Percentiles rank a stretch among this genome's conserved stretches.
Evolutionary conservation across 1,140 invertebrate genomes (phyloP).

Genomic region (Spodoptera litura): DNA sequence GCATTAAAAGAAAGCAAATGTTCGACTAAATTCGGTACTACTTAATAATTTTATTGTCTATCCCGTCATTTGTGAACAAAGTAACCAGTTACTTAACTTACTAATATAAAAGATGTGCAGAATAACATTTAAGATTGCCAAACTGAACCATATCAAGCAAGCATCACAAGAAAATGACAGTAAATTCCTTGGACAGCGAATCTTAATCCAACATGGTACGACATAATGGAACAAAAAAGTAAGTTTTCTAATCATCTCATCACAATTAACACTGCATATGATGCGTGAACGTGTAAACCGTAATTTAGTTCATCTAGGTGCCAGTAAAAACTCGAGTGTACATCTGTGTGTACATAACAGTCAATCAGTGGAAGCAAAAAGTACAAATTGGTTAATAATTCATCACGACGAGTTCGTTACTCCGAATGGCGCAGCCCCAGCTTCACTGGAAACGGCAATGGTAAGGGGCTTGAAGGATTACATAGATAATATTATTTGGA

Average conservation of each 20-base stretch:
- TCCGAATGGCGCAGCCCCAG: conserved; percentile 17
- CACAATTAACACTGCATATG: conserved; percentile 24
- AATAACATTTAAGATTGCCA: too few relatives aligned
- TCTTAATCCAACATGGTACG: conserved; percentile 20
- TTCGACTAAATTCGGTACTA: too few relatives aligned
- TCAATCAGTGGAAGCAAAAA: conserved; percentile 42
- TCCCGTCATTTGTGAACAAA: too few relatives aligned
- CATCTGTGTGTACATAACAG: conserved; percentile 34
- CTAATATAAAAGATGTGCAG: too few relatives aligned
- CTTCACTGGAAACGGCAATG: conserved; percentile 10
- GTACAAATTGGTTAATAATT: conserved; percentile 44
- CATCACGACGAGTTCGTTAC: conserved; percentile 40
- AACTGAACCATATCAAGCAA: not conserved
- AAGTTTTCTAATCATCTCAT: conserved; percentile 33
- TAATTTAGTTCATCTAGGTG: conserved; percentile 38
- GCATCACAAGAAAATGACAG: conserved; percentile 33
- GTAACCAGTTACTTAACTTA: too few relatives aligned
- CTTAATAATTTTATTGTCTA: too few relatives aligned
- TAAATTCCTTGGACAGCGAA: conserved; percentile 33
- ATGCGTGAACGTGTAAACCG: conserved; percentile 40
- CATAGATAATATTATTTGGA: not conserved
- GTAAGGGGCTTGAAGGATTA: conserved; percentile 1
- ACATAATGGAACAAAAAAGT: conserved; percentile 1
- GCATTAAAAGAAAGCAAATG: too few relatives aligned
- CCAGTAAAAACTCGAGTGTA: conserved; percentile 24